Evolutionary conservation across 2,888 invertebrate species (phyloP), one percentile per base, ranked within the genome.

Genomic region (Tineola bisselliella): DNA sequence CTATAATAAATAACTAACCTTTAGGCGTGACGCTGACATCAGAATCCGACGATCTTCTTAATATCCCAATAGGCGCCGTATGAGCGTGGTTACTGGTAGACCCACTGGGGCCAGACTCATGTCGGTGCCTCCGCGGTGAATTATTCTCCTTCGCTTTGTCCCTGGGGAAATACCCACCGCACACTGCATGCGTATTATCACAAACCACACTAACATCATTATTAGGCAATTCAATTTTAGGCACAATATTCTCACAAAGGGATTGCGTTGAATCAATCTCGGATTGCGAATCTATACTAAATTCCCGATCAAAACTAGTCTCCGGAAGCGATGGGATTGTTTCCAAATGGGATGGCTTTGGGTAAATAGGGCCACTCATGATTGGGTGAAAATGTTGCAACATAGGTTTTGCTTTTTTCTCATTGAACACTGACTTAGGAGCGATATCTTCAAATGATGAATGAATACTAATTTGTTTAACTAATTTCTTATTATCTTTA

Each of bases 21-120:
- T 96, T 97, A 4, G 96, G 96, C 11, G 96, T 95, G 59, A 96
- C 91, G 84, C 94, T 96, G 66, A 96, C 88, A 82, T 98, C 98
- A 0, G 97, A 97, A 79, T 97, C 98, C 1, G 97, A 97, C 3
- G 96, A 96, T 67, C 97, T 88, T 61, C 96, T 88, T 72, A 93
- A 92, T 64, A 86, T 93, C 81, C 79, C 89, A 79, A 76, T 74
- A 60, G 76, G 88, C 43, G 86, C 84, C 0, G 88, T 88, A 3
- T 88, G 76, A 33, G 88, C 81, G 69, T 86, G 79, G 60, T 77
- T 79, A 63, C 73, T 79, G 1, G 73, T 68, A 61, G 75, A 76
- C 17, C 68, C 75, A 1, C 73, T 70, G n/a, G 82, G 80, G 44
- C 84, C 84, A 13, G 89, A 88, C 74, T 89, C 89, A 64, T 89